A percentile compares a stretch with the other conserved stretches of the same genome.
These are phyloP conservation scores for Protobothrops flavoviridis DNA, from an alignment of 2,113 vertebrate species.

Conservation along the genomic window DNA sequence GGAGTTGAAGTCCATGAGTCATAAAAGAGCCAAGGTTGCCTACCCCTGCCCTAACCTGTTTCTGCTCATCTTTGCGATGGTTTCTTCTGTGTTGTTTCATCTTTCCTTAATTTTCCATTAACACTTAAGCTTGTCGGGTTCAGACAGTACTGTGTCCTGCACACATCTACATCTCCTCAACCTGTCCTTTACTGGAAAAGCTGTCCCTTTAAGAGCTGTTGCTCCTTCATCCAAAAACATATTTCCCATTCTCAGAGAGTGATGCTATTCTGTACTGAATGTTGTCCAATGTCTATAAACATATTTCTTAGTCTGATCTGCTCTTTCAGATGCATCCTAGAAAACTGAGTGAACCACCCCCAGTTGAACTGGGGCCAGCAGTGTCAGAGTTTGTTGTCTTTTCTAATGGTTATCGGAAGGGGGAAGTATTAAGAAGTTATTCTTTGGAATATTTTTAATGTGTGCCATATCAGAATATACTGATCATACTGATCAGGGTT, in stretches of 20 bases:
- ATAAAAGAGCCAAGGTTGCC: too few relatives aligned
- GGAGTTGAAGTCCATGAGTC: too few relatives aligned
- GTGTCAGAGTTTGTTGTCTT: background rate
- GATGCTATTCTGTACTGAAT: background rate
- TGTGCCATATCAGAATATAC: background rate
- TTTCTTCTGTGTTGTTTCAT: background rate
- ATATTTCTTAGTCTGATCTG: background rate
- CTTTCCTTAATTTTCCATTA: background rate
- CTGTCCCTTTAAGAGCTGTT: background rate
- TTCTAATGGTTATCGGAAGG: background rate
- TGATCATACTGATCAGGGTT: fast-evolving
- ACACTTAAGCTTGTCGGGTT: background rate
- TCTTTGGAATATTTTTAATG: background rate
- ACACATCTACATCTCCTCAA: background rate
- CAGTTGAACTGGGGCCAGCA: background rate
- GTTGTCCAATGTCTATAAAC: fast-evolving
- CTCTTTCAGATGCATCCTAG: background rate
- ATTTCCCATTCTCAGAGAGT: background rate
- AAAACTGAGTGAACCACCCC: conserved; percentile 5
- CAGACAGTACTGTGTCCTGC: background rate
- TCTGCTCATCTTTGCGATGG: background rate
- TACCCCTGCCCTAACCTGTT: background rate
- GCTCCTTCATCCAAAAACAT: background rate
- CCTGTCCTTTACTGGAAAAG: background rate
- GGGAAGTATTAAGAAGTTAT: background rate